Percentiles rank a stretch among this genome's conserved stretches.
These are phyloP conservation scores for Campoletis sonorensis DNA, from an alignment of 1,140 invertebrate species.

Conservation along the genomic window DNA sequence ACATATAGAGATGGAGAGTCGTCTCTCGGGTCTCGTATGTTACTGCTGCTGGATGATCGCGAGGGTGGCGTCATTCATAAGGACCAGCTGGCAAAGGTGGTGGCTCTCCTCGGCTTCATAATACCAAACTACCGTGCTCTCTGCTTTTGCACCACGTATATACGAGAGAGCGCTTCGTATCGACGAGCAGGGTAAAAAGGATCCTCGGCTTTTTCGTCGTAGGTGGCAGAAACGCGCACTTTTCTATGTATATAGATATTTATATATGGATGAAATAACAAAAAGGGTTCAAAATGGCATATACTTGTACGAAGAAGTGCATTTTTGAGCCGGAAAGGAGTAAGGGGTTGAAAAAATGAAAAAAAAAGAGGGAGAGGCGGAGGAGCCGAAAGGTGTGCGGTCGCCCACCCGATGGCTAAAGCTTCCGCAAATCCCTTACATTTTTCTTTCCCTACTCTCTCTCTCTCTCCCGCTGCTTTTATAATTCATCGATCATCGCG, in stretches of 20 bases:
- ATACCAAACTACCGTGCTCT: background rate
- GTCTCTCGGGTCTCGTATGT: slow-evolving; percentile 17
- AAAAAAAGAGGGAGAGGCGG: no score
- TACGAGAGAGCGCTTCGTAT: background rate
- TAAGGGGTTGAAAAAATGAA: background rate
- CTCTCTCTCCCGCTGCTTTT: no score
- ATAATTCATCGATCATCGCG: no score
- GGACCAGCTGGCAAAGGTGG: slow-evolving; percentile 41
- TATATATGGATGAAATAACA: background rate
- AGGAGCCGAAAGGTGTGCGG: background rate
- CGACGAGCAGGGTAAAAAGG: background rate
- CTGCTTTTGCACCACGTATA: background rate
- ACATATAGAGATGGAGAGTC: background rate
- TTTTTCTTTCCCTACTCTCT: no score
- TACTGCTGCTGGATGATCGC: slow-evolving; percentile 33
- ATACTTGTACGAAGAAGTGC: background rate
- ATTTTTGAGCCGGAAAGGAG: background rate
- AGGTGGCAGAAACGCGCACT: slow-evolving; percentile 1
- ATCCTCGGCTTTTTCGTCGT: background rate
- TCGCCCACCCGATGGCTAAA: background rate
- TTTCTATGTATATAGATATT: background rate
- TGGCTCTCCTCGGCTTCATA: slow-evolving; percentile 30
- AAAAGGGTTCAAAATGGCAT: background rate
- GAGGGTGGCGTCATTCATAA: slow-evolving; percentile 29
- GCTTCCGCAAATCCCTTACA: no score